These are phyloP conservation scores for Phyllotreta cruciferae DNA, from an alignment of 2,888 invertebrate species.

Conservation along the genomic window DNA sequence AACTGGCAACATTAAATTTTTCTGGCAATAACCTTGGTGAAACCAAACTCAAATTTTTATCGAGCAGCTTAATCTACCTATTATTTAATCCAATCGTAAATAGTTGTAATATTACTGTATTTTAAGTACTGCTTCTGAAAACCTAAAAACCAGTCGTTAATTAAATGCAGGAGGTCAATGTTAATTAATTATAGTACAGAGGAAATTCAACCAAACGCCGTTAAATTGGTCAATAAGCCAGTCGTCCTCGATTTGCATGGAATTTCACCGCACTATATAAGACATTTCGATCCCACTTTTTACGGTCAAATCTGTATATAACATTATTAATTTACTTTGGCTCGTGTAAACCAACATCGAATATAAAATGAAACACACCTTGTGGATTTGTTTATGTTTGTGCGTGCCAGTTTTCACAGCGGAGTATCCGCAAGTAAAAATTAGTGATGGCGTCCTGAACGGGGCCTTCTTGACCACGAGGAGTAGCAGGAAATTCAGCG, in stretches of 20 bases:
- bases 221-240: too few species aligned
- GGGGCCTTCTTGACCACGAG: constrained; percentile 57
- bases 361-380: constrained; percentile 13
- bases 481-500: constrained; percentile 58
- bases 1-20: too few species aligned
- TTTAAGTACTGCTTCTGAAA: too few species aligned
- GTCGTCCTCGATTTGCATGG: not conserved
- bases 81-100: too few species aligned
- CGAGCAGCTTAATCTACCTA: too few species aligned
- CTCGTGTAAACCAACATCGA: constrained; percentile 5
- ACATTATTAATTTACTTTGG: constrained; percentile 7
- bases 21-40: too few species aligned
- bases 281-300: constrained; percentile 3
- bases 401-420: constrained; percentile 9
- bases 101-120: too few species aligned
- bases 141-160: too few species aligned
- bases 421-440: constrained; percentile 47
- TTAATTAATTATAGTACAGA: too few species aligned
- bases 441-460: constrained; percentile 57
- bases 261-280: constrained; percentile 4
- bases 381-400: constrained; percentile 12
- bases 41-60: too few species aligned
- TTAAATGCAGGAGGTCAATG: too few species aligned
- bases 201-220: too few species aligned
- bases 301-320: constrained; percentile 9